Conservation (phyloP, 2,797 vertebrate species). For the Linurgus olivaceus region DNA sequence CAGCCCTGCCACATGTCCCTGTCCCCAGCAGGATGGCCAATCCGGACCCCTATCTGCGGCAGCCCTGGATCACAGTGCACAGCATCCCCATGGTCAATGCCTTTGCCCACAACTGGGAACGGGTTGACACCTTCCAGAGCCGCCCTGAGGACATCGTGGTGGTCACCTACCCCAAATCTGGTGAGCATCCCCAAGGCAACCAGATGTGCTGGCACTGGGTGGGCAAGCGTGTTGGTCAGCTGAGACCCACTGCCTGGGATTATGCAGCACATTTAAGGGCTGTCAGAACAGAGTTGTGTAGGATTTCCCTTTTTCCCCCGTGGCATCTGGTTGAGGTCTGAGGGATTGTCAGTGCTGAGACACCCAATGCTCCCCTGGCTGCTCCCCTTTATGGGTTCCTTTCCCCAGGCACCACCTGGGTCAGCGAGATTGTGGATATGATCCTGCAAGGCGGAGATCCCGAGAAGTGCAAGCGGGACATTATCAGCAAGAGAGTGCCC, state of each 20-base stretch:
- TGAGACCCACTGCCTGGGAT: background rate
- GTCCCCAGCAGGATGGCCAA: slow-evolving; percentile 3
- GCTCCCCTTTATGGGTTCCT: background rate
- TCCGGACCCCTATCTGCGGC: background rate
- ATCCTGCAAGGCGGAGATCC: slow-evolving; percentile 81
- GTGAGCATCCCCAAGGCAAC: slow-evolving; percentile 22
- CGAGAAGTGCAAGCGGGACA: slow-evolving; percentile 78
- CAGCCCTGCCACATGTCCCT: rapidly evolving
- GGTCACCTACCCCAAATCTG: slow-evolving; percentile 75
- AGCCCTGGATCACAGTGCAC: slow-evolving; percentile 22
- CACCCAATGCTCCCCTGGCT: rapidly evolving
- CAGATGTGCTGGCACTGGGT: rapidly evolving
- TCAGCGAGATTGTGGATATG: slow-evolving; percentile 90
- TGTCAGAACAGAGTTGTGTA: rapidly evolving
- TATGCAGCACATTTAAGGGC: background rate
- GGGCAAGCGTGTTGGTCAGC: rapidly evolving
- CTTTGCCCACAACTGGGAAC: slow-evolving; percentile 62
- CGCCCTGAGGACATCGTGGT: slow-evolving; percentile 69
- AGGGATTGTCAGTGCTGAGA: background rate
- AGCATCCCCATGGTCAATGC: slow-evolving; percentile 56
- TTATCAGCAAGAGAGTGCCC: slow-evolving; percentile 80
- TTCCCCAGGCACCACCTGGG: slow-evolving; percentile 88
- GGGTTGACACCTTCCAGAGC: slow-evolving; percentile 63
- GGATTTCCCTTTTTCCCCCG: background rate
- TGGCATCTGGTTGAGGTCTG: rapidly evolving